These are phyloP conservation scores for Diphyllodes magnificus DNA, from an alignment of 2,113 vertebrate genomes.

Conservation along the genomic window DNA sequence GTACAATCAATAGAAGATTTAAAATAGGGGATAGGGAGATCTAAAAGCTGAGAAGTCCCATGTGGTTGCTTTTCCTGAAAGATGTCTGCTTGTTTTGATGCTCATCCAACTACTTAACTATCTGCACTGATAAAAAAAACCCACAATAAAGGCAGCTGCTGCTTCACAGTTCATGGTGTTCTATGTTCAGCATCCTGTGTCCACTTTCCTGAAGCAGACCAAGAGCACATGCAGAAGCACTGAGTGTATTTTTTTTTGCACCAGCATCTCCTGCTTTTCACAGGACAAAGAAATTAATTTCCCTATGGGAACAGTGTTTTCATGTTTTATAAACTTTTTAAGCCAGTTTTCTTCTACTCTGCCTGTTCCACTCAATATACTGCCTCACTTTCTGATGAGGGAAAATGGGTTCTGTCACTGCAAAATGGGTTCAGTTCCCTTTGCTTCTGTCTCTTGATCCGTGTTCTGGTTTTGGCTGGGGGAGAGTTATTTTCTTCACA, in stretches of 20 bases:
- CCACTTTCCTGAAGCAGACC: neutral
- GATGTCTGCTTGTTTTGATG: slow-evolving; percentile 15
- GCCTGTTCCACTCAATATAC: neutral
- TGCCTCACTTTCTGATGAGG: neutral
- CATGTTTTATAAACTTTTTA: neutral
- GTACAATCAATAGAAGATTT: neutral
- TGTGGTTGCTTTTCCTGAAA: slow-evolving; percentile 22
- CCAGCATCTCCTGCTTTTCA: neutral
- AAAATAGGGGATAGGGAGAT: neutral
- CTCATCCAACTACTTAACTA: slow-evolving; percentile 50
- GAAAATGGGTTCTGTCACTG: neutral
- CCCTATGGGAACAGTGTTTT: neutral
- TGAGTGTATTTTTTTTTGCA: neutral
- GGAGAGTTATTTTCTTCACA: neutral
- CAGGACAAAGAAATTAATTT: neutral
- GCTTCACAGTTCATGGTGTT: neutral
- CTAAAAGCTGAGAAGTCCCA: slow-evolving; percentile 7
- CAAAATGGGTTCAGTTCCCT: neutral
- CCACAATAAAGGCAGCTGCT: slow-evolving; percentile 17
- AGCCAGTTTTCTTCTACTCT: neutral
- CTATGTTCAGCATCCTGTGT: neutral
- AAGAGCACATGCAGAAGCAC: neutral
- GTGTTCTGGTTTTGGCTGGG: neutral
- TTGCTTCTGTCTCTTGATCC: neutral
- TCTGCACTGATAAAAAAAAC: neutral